These are phyloP conservation scores for Lynx canadensis DNA, from an alignment of 2,113 vertebrate species.

Conservation along the genomic window DNA sequence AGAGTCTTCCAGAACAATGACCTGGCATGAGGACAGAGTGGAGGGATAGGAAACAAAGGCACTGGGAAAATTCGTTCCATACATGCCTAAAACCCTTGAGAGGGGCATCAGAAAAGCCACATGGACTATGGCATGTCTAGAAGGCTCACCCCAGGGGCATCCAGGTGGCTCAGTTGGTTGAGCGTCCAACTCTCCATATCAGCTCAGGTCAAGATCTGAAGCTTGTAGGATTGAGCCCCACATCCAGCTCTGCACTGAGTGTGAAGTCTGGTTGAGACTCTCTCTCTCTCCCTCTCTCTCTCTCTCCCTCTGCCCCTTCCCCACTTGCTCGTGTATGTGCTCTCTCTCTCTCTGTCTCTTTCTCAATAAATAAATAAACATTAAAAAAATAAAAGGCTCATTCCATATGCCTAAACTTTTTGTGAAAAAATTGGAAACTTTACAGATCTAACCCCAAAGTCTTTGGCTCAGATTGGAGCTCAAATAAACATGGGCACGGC, in stretches of 20 bases:
- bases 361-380: too few species aligned
- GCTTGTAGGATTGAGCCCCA: too few species aligned
- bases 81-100: neutral
- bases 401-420: neutral
- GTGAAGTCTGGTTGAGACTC: too few species aligned
- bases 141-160: neutral
- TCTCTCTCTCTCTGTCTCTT: too few species aligned
- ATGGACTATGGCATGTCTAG: fast-evolving
- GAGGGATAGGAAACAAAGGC: neutral
- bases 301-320: too few species aligned
- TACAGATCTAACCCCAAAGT: neutral
- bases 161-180: too few species aligned
- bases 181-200: too few species aligned
- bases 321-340: too few species aligned
- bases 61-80: neutral
- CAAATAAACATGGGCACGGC: fast-evolving
- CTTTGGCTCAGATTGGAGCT: neutral
- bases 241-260: too few species aligned
- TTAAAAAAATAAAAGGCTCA: too few species aligned
- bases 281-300: too few species aligned
- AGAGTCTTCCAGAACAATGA: neutral
- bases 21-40: neutral
- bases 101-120: neutral
- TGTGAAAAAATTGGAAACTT: neutral
- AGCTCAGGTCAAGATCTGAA: too few species aligned